Evolutionary conservation across 2,888 invertebrate species (phyloP).

Genomic region (Pimpla rufipes): DNA sequence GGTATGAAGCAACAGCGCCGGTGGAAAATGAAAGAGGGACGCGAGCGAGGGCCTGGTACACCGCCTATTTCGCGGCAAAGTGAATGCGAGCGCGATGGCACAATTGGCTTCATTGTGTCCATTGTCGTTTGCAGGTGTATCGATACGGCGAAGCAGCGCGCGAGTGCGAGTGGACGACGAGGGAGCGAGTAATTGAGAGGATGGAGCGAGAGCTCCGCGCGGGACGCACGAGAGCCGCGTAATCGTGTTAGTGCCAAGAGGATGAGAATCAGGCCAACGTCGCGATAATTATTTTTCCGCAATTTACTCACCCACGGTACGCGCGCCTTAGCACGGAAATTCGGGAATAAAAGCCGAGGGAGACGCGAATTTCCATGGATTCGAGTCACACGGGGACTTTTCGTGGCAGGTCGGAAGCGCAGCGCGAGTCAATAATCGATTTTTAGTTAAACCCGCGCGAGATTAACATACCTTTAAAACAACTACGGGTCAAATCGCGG

Average conservation of each 20-base stretch:
- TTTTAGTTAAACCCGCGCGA: not conserved
- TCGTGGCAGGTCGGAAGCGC: too few relatives aligned
- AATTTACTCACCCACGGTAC: not conserved
- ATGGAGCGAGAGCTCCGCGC: not conserved
- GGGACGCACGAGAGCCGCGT: not conserved
- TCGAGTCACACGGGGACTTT: too few relatives aligned
- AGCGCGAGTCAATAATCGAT: not conserved
- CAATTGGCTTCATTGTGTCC: conserved; percentile 68
- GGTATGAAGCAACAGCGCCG: conserved; percentile 37
- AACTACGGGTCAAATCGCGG: not conserved
- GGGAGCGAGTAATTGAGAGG: conserved; percentile 42
- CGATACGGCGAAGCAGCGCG: conserved; percentile 39
- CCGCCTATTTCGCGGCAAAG: conserved; percentile 51
- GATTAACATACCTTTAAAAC: not conserved
- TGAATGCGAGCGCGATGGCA: conserved; percentile 40
- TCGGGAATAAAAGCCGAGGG: not conserved
- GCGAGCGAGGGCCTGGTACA: conserved; percentile 27
- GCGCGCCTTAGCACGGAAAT: not conserved
- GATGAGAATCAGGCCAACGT: conserved; percentile 1
- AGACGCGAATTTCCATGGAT: not conserved
- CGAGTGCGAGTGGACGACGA: conserved; percentile 12
- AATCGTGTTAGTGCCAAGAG: conserved; percentile 18
- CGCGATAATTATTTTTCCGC: not conserved
- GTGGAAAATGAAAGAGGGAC: not conserved
- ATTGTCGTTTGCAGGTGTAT: conserved; percentile 59